These are phyloP conservation scores for Aurelia sp. DNA, from an alignment of 30 jellyfish, hydroid and myxozoan genomes.

Conservation along the genomic window DNA sequence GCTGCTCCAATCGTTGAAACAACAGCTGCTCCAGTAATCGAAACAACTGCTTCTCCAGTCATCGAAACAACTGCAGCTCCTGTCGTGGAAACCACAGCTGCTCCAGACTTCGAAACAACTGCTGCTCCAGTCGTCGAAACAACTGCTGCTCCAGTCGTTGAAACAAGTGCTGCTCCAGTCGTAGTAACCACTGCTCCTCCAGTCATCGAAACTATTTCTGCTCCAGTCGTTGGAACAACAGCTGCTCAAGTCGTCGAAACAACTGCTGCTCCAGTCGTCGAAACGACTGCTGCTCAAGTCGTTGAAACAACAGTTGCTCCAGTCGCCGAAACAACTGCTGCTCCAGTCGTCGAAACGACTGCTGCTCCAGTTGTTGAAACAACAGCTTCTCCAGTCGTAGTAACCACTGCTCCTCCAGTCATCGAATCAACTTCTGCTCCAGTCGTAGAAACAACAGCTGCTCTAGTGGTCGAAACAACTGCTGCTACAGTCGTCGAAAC, in stretches of 20 bases:
- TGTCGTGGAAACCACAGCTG: not conserved
- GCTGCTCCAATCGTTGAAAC: slow-evolving; percentile 7
- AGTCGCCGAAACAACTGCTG: slow-evolving; percentile 29
- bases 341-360: slow-evolving; percentile 39
- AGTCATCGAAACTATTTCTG: slow-evolving; percentile 27
- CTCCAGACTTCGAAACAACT: slow-evolving; percentile 7
- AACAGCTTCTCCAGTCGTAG: slow-evolving; percentile 14
- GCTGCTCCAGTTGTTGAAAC: slow-evolving; percentile 25
- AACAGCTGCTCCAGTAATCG: not conserved
- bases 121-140: slow-evolving; percentile 17
- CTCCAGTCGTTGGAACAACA: slow-evolving; percentile 9
- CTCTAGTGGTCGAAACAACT: slow-evolving; percentile 25
- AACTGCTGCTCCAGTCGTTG: slow-evolving; percentile 29
- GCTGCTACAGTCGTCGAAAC: slow-evolving; percentile 50
- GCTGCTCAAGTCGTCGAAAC: too few species aligned
- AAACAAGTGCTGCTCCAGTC: slow-evolving; percentile 38
- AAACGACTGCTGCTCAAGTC: too few species aligned
- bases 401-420: slow-evolving; percentile 53
- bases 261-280: too few species aligned
- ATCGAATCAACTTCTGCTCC: slow-evolving; percentile 62
- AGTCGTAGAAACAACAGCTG: slow-evolving; percentile 25
- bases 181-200: slow-evolving; percentile 48
- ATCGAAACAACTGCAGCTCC: slow-evolving; percentile 4
- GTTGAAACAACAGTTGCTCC: slow-evolving; percentile 17
- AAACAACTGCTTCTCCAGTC: slow-evolving; percentile 14